Percentiles rank a stretch among this genome's conserved stretches.
Conservation (phyloP, 2,113 vertebrate genomes). For the Phoenicopterus ruber region DNA sequence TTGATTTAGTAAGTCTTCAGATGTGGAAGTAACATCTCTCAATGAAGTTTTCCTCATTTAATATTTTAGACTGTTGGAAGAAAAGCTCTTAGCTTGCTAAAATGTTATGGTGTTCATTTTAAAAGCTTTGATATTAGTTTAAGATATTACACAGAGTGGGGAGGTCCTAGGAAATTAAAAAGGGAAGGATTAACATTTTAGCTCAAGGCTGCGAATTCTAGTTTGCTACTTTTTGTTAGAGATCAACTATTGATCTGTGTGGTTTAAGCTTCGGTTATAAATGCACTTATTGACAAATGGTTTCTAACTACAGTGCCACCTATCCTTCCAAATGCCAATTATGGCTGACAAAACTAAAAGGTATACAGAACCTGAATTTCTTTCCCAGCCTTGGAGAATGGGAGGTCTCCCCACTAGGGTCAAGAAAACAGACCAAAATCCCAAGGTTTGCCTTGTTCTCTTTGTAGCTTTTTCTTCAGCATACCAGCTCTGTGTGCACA, state of each 20-base stretch:
- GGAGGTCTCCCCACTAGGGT: not conserved
- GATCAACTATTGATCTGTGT: not conserved
- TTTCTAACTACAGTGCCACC: not conserved
- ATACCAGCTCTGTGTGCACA: not conserved
- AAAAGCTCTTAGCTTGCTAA: not conserved
- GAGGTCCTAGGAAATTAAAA: not conserved
- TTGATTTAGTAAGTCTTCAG: not conserved
- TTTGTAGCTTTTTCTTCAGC: not conserved
- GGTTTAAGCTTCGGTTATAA: not conserved
- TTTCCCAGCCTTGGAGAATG: not conserved
- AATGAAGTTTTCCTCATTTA: not conserved
- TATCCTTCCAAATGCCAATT: not conserved
- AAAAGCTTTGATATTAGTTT: not conserved
- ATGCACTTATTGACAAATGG: not conserved
- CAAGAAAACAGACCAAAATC: not conserved
- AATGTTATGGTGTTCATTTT: not conserved
- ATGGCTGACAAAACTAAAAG: not conserved
- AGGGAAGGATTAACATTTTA: not conserved
- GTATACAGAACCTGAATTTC: not conserved
- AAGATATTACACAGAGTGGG: not conserved
- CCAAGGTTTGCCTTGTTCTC: not conserved
- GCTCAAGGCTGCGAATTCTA: not conserved
- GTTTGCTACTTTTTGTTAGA: not conserved
- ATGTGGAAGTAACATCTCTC: not conserved
- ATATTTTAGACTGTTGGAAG: not conserved